Evolutionary conservation across 2,888 invertebrate genomes (phyloP).

Genomic region (Dromius quadrimaculatus): DNA sequence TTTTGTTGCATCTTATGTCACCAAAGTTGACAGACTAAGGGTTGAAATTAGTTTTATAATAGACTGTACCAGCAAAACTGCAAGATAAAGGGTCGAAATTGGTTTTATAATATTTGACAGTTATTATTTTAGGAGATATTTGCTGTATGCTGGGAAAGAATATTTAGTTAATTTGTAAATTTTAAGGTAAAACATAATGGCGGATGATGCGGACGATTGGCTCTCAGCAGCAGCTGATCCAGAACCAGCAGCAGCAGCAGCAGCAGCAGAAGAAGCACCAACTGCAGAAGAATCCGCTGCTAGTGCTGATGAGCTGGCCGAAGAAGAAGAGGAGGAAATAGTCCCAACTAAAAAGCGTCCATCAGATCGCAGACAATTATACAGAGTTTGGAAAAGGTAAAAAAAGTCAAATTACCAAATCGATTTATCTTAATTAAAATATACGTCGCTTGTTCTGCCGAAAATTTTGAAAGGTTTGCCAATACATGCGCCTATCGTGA

Average conservation of each 20-base stretch:
- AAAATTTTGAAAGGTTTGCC: conserved; percentile 23
- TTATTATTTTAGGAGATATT: no score
- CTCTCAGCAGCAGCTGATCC: conserved; percentile 60
- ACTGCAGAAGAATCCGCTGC: conserved; percentile 60
- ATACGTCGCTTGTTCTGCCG: conserved; percentile 1
- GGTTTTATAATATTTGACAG: no score
- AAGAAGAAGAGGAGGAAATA: conserved; percentile 66
- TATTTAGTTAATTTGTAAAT: conserved; percentile 1
- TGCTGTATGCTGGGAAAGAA: no score
- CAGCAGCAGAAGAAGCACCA: conserved; percentile 52
- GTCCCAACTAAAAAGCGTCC: conserved; percentile 62
- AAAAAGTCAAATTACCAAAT: background rate
- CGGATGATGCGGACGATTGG: conserved; percentile 54
- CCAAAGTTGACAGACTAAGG: no score
- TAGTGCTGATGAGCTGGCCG: conserved; percentile 67
- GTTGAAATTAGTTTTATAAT: no score
- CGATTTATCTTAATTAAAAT: conserved; percentile 21
- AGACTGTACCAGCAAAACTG: no score
- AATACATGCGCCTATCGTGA: background rate
- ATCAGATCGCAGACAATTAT: conserved; percentile 74
- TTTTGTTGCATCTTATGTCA: no score
- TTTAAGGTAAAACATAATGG: conserved; percentile 50
- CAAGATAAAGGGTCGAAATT: no score
- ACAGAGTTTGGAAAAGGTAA: conserved; percentile 87
- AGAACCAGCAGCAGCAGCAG: conserved; percentile 58